Evolutionary conservation across 2,797 vertebrate species (phyloP).

Genomic region (Notolabrus celidotus): DNA sequence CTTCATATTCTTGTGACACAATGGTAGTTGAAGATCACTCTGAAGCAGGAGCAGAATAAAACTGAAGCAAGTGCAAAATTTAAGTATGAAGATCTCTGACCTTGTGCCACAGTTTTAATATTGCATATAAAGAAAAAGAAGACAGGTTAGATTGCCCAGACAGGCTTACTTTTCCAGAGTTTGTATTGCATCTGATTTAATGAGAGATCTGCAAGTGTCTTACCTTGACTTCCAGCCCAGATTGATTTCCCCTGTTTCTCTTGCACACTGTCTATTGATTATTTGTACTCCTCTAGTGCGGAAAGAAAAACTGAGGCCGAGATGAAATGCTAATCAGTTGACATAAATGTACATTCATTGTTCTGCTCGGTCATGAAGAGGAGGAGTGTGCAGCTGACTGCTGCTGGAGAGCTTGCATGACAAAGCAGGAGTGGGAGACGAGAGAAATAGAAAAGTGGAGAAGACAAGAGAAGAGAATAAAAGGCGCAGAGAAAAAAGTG

Average conservation of each 20-base stretch:
- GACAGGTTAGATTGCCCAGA: constrained; percentile 13
- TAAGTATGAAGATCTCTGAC: constrained; percentile 1
- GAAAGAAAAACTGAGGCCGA: constrained; percentile 31
- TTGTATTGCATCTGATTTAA: constrained; percentile 49
- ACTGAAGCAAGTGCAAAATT: not conserved
- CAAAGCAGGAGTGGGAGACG: constrained; percentile 4
- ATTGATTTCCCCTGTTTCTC: constrained; percentile 71
- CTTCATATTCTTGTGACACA: constrained; percentile 1
- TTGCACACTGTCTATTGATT: constrained; percentile 72
- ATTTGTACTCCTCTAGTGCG: constrained; percentile 28
- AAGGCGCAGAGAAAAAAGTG: constrained; percentile 4
- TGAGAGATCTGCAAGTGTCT: constrained; percentile 42
- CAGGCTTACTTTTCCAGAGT: constrained; percentile 28
- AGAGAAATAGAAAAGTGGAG: not conserved
- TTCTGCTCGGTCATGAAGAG: constrained; percentile 40
- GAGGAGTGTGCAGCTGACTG: constrained; percentile 19
- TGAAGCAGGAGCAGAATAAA: not conserved
- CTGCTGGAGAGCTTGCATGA: constrained; percentile 18
- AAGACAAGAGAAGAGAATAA: not conserved
- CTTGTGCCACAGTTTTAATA: constrained; percentile 8
- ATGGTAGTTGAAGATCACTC: not conserved
- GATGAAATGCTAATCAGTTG: constrained; percentile 69
- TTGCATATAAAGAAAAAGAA: constrained; percentile 16
- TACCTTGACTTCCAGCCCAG: constrained; percentile 60
- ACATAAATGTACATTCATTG: constrained; percentile 51